Percentiles rank a stretch among this genome's conserved stretches.
phyloP scores from a whole-genome alignment of 2,797 vertebrate genomes.

The Eulemur rubriventer region DNA sequence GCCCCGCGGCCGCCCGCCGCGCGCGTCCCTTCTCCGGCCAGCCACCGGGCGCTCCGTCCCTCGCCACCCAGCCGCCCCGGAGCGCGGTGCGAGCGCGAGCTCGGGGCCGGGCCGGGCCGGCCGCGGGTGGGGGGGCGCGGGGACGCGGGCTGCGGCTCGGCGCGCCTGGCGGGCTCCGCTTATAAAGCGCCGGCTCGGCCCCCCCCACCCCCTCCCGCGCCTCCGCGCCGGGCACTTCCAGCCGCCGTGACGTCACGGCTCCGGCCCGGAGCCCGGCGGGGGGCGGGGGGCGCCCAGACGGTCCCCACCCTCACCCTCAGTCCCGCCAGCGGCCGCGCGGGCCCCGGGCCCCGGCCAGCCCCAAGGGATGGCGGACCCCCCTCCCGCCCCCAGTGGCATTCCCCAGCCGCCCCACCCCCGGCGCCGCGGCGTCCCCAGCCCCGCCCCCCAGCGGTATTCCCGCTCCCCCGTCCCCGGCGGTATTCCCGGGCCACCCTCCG shows the following conservation, averaged over 20 bases:
- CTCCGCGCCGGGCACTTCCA: slow-evolving; percentile 76
- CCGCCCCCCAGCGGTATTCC: background rate
- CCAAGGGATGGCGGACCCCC: background rate
- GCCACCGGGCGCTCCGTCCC: slow-evolving; percentile 60
- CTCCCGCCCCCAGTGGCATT: background rate
- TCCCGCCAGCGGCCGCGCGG: background rate
- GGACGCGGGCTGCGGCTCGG: slow-evolving; percentile 71
- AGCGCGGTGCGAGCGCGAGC: background rate
- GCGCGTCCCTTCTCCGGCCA: background rate
- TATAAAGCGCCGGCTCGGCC: slow-evolving; percentile 72
- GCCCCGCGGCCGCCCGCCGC: slow-evolving; percentile 63
- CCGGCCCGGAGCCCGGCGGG: slow-evolving; percentile 32
- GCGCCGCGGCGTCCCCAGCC: background rate
- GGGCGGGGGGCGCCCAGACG: background rate
- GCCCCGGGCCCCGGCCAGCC: rapidly evolving
- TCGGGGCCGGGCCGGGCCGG: background rate
- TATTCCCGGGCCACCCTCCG: background rate
- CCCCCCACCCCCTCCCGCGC: slow-evolving; percentile 50
- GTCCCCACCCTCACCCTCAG: background rate
- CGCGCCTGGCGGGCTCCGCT: slow-evolving; percentile 65
- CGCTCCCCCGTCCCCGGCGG: background rate
- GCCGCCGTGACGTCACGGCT: slow-evolving; percentile 77
- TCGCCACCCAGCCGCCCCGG: slow-evolving; percentile 28
- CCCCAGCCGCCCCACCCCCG: background rate
- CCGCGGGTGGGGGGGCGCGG: background rate